Base-by-base conservation (phyloP, 2,888 invertebrate species). In the Tetranychus piercei region DNA sequence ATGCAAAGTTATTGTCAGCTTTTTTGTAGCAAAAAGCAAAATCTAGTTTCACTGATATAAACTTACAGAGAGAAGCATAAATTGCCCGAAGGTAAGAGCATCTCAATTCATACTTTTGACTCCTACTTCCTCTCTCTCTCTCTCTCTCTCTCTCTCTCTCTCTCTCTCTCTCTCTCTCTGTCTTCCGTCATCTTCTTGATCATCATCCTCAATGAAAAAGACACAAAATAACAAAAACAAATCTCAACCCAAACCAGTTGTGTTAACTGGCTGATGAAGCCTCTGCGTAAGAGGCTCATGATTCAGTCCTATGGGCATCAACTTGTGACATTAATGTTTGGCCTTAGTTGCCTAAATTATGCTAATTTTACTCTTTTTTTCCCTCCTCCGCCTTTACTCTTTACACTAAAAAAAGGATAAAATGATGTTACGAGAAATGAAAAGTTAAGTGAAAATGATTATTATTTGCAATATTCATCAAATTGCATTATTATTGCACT, bases 81-180 rank as follows among this genome's bases (percentile, higher is more conserved):
- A 34, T 34, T 34, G 34, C 34, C 34, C 34, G 4, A 34, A 34
- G 34, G 34, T 34, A 34, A 34, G 34, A 34, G 34, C 34, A 34
- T 34, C 34, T 34, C 34, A n/a, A n/a, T n/a, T n/a, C n/a, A n/a
- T n/a, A n/a, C n/a, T 34, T 34, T 34, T 34, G 34, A 34, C 34
- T 34, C 34, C 34, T 34, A 34, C 34, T 34, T 34, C 34, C 34
- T 34, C 34, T 34, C 34, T 34, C 67, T 67, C 15, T 6, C 67
- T n/a, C 67, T 22, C 67, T 22, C 67, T 22, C 67, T 22, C 23
- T 22, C 67, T 67, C 67, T 67, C 67, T 67, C 67, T 67, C 67
- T 67, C 67, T 67, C 67, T 22, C 67, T 67, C 23, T 22, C 67
- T 22, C 67, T 67, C 20, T 67, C 67, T 34, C 22, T 69, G 9